These are phyloP conservation scores for Augochlora pura DNA, from an alignment of 1,140 invertebrate genomes.

Conservation along the genomic window DNA sequence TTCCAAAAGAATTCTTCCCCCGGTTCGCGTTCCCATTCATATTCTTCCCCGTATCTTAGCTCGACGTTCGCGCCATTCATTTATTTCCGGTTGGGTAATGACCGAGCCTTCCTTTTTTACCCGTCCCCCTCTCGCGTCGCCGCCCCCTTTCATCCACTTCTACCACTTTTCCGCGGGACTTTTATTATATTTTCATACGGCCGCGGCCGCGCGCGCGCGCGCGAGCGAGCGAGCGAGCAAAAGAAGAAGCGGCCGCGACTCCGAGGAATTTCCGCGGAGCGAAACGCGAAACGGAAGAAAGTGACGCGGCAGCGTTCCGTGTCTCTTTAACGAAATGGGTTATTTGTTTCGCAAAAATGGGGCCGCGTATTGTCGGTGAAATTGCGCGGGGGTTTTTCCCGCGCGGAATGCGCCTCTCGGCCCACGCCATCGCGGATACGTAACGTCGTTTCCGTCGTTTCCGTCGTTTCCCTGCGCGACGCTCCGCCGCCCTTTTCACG, in stretches of 20 bases:
- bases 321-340: slow-evolving; percentile 12
- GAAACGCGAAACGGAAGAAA: neutral
- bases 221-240: neutral
- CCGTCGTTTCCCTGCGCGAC: too few species aligned
- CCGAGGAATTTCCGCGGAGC: neutral
- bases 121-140: neutral
- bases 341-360: slow-evolving; percentile 15
- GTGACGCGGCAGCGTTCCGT: neutral
- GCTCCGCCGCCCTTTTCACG: too few species aligned
- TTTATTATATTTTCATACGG: neutral
- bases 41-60: slow-evolving; percentile 22
- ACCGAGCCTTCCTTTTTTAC: slow-evolving; percentile 23
- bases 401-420: neutral
- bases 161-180: slow-evolving; percentile 2
- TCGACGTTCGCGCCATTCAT: slow-evolving; percentile 25
- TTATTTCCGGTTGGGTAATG: slow-evolving; percentile 42
- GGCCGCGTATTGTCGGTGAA: neutral
- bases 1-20: slow-evolving; percentile 3
- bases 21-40: slow-evolving; percentile 23
- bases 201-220: neutral
- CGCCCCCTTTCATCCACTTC: neutral
- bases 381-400: neutral
- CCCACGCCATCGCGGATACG: slow-evolving; percentile 15
- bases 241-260: neutral
- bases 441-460: slow-evolving; percentile 15